Conservation (phyloP, 1,140 invertebrate genomes). For the Pogonus chalceus region DNA sequence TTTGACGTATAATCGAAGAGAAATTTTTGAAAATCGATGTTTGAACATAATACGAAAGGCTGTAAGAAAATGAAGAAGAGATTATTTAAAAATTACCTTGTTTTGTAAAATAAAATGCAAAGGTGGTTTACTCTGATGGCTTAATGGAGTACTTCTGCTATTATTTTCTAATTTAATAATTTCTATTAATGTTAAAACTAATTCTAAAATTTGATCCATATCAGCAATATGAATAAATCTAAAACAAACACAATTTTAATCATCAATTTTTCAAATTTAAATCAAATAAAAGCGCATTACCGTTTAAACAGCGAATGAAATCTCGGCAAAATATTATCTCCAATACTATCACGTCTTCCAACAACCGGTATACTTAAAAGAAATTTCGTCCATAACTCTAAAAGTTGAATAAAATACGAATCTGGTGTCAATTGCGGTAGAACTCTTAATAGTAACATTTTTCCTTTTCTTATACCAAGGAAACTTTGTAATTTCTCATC, state of each 20-base stretch:
- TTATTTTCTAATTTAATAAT: constrained; percentile 24
- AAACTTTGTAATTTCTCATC: constrained; percentile 55
- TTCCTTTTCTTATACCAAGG: constrained; percentile 62
- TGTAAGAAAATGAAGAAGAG: not conserved
- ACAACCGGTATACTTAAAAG: constrained; percentile 29
- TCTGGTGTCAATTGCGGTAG: constrained; percentile 36
- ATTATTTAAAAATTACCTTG: constrained; percentile 22
- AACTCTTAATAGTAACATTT: constrained; percentile 48
- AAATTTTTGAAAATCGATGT: constrained; percentile 4
- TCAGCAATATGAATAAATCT: constrained; percentile 27
- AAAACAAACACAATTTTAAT: constrained; percentile 9
- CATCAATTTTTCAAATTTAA: not conserved
- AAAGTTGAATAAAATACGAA: constrained; percentile 21
- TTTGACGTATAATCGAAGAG: not conserved
- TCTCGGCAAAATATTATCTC: constrained; percentile 31
- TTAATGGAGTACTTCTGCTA: constrained; percentile 29
- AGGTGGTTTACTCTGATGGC: constrained; percentile 28
- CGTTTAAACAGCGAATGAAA: constrained; percentile 31
- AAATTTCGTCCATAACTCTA: constrained; percentile 29
- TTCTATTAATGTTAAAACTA: constrained; percentile 27
- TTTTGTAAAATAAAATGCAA: constrained; percentile 30
- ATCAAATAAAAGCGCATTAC: constrained; percentile 13
- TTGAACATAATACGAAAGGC: constrained; percentile 3
- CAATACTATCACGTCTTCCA: constrained; percentile 29
- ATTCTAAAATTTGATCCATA: constrained; percentile 28